Conservation (phyloP, 1,140 invertebrate species). For the Drosophila fuyamai region DNA sequence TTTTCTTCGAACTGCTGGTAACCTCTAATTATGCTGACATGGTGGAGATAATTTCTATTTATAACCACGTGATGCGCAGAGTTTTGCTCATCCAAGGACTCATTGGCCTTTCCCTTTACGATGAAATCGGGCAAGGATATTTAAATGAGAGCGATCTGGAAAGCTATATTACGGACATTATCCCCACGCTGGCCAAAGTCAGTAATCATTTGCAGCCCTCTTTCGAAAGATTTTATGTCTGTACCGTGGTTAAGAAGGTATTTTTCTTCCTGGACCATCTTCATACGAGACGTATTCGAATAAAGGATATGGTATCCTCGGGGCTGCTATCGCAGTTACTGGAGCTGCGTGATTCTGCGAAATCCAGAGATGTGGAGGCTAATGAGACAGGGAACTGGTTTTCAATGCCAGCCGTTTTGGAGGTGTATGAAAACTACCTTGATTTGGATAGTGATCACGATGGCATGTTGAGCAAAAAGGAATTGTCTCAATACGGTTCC, state of each 20-base stretch:
- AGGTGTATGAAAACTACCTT: slow-evolving; percentile 97
- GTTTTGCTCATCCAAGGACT: slow-evolving; percentile 97
- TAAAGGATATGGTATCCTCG: slow-evolving; percentile 95
- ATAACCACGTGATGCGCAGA: slow-evolving; percentile 98
- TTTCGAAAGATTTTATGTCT: slow-evolving; percentile 98
- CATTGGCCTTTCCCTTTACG: slow-evolving; percentile 96
- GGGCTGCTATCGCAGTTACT: slow-evolving; percentile 96
- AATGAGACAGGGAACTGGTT: slow-evolving; percentile 96
- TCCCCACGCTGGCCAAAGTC: slow-evolving; percentile 95
- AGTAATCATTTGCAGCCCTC: slow-evolving; percentile 94
- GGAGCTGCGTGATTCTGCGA: slow-evolving; percentile 91
- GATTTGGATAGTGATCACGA: slow-evolving; percentile 97
- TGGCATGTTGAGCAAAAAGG: slow-evolving; percentile 96
- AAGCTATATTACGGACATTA: slow-evolving; percentile 96
- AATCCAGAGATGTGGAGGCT: slow-evolving; percentile 86
- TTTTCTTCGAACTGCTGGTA: slow-evolving; percentile 94
- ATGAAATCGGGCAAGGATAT: slow-evolving; percentile 96
- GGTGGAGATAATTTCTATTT: slow-evolving; percentile 93
- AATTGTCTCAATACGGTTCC: slow-evolving; percentile 94
- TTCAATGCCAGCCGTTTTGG: slow-evolving; percentile 94
- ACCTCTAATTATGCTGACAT: slow-evolving; percentile 90
- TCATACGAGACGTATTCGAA: slow-evolving; percentile 94
- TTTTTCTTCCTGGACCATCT: slow-evolving; percentile 97
- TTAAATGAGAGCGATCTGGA: slow-evolving; percentile 96
- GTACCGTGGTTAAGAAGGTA: slow-evolving; percentile 97